A percentile compares a stretch with the other conserved stretches of the same genome.
These are phyloP conservation scores for Notarius lentiginosus DNA, from an alignment of 2,113 vertebrate genomes.

Conservation along the genomic window DNA sequence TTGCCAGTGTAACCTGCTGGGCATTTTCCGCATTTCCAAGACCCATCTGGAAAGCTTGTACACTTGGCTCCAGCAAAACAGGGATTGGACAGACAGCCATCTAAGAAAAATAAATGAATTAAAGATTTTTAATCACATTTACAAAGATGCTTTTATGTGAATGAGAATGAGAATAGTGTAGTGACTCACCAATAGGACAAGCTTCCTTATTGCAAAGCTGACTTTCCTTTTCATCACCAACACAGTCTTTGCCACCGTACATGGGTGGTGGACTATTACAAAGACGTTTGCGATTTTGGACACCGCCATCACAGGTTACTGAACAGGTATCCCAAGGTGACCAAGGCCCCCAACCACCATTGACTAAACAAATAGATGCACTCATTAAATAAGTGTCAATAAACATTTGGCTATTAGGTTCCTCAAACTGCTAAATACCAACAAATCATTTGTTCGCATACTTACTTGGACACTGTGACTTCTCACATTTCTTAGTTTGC, in stretches of 20 bases:
- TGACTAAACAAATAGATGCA: slow-evolving; percentile 73
- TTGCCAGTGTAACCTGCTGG: slow-evolving; percentile 89
- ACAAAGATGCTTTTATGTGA: background rate
- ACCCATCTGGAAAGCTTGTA: slow-evolving; percentile 89
- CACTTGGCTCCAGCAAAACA: slow-evolving; percentile 90
- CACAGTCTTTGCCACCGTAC: slow-evolving; percentile 88
- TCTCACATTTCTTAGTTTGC: slow-evolving; percentile 88
- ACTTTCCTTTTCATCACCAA: slow-evolving; percentile 78
- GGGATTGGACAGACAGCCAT: slow-evolving; percentile 95
- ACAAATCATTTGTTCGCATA: slow-evolving; percentile 16
- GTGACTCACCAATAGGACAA: slow-evolving; percentile 72
- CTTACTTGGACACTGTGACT: slow-evolving; percentile 91
- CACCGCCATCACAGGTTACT: slow-evolving; percentile 88
- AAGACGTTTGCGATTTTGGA: slow-evolving; percentile 86
- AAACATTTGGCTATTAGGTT: background rate
- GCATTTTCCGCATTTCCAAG: slow-evolving; percentile 95
- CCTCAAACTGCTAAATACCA: background rate
- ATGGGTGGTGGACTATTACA: slow-evolving; percentile 91
- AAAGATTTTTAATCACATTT: slow-evolving; percentile 1
- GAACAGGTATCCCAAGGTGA: slow-evolving; percentile 91
- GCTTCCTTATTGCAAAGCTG: slow-evolving; percentile 84
- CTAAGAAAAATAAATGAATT: slow-evolving; percentile 66
- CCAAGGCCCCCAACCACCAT: slow-evolving; percentile 97
- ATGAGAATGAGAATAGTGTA: background rate
- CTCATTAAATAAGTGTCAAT: background rate